Evolutionary conservation across 2,797 vertebrate genomes (phyloP), one percentile per base, ranked within the genome.

Genomic region (Synanceia verrucosa): DNA sequence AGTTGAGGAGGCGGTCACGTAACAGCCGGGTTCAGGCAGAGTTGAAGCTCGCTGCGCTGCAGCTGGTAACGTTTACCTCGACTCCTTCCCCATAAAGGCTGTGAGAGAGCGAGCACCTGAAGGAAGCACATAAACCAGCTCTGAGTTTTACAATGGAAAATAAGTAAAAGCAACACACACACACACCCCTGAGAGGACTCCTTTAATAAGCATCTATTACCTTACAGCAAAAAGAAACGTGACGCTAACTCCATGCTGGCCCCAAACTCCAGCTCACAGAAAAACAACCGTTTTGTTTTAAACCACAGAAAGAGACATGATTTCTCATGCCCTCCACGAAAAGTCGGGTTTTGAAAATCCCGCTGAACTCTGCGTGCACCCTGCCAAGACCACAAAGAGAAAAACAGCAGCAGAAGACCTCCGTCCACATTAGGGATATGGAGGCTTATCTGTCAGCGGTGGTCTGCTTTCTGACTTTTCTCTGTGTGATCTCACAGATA

Each of bases 51-150:
- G 63, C 83, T 82, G 81, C 12, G 79, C 81, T 85, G 86, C 92
- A 94, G 91, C 92, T 94, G 92, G 87, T 91, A 93, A 88, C 89
- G 88, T 92, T 94, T 93, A 94, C 88, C 90, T 86, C 81, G 44
- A 75, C 80, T 84, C 76, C 83, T 78, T 84, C 73, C 82, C 76
- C 74, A 79, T 87, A 82, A 79, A 85, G 72, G 77, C 13, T 78
- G 58, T 65, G 23, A 60, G 73, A 5, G 34, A 31, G 67, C 6
- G 44, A 41, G 64, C 59, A 69, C 19, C 44, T 74, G 76, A 62
- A 79, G 39, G 59, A 79, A 89, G 86, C 67, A 84, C 82, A 88
- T 86, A 87, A 91, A 91, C 51, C 72, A 59, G 46, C 74, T 55
- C 83, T 75, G 78, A 51, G 64, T 86, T 89, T 87, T 86, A 84